phyloP scores from a whole-genome alignment of 2,113 vertebrate species.

The Lethenteron reissneri region DNA sequence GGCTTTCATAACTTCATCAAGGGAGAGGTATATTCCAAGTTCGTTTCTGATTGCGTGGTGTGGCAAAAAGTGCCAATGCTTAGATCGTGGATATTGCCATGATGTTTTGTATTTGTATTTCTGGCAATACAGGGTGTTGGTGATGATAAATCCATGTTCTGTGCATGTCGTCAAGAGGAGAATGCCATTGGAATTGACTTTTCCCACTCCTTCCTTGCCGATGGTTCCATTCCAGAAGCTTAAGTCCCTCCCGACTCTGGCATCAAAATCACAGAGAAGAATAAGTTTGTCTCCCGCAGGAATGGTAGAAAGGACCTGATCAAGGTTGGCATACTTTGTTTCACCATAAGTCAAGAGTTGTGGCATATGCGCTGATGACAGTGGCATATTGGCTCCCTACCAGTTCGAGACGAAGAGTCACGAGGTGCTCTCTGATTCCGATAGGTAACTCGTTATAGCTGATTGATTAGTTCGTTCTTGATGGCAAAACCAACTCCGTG shows the following conservation, averaged over 20 bases:
- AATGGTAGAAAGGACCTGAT: background rate
- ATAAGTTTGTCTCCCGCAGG: background rate
- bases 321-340: background rate
- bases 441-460: background rate
- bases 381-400: conserved; percentile 4
- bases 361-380: background rate
- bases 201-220: background rate
- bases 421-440: background rate
- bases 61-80: background rate
- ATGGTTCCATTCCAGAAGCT: conserved; percentile 5
- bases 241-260: background rate
- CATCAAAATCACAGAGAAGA: background rate
- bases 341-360: background rate
- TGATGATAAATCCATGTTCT: conserved; percentile 4
- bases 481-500: conserved; percentile 7
- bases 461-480: conserved; percentile 4
- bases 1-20: too few relatives aligned
- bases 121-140: background rate
- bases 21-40: too few relatives aligned
- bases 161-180: background rate
- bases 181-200: conserved; percentile 1
- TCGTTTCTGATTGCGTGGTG: background rate
- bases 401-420: background rate
- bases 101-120: background rate
- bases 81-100: background rate